These are phyloP conservation scores for Caenorhabditis afra DNA, from an alignment of 2,888 invertebrate species.

Conservation along the genomic window DNA sequence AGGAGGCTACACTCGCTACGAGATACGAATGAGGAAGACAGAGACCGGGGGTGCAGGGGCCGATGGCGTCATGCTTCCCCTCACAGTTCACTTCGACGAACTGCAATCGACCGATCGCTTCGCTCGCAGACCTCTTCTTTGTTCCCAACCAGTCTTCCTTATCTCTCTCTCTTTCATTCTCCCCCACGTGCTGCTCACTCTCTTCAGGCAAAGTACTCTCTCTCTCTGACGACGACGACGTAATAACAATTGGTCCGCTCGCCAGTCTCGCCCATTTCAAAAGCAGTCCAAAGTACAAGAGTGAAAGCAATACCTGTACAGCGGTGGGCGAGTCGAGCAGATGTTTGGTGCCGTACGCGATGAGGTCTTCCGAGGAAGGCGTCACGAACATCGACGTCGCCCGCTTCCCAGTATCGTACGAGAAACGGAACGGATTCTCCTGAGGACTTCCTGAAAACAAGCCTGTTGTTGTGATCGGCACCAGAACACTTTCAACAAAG, in stretches of 20 bases:
- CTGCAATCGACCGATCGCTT: slow-evolving; percentile 13
- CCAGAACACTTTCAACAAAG: slow-evolving; percentile 39
- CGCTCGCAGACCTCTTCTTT: slow-evolving; percentile 20
- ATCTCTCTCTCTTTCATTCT: slow-evolving; percentile 3
- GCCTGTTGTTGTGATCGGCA: slow-evolving; percentile 19
- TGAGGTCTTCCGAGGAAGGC: slow-evolving; percentile 60
- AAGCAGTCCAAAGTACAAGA: slow-evolving; percentile 41
- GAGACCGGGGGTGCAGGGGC: neutral
- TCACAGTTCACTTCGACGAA: slow-evolving; percentile 11
- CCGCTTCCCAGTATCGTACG: slow-evolving; percentile 55
- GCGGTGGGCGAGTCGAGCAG: slow-evolving; percentile 68
- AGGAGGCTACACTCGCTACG: slow-evolving; percentile 27
- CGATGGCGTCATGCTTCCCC: slow-evolving; percentile 11
- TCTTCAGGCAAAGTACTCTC: slow-evolving; percentile 41
- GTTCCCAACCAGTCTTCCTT: slow-evolving; percentile 25
- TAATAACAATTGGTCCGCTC: slow-evolving; percentile 55
- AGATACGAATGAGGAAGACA: neutral
- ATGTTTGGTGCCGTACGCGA: slow-evolving; percentile 52
- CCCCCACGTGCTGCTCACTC: slow-evolving; percentile 35
- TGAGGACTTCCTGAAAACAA: slow-evolving; percentile 58
- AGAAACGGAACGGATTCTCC: slow-evolving; percentile 63
- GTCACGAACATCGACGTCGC: slow-evolving; percentile 60
- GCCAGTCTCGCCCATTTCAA: neutral
- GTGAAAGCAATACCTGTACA: slow-evolving; percentile 60
- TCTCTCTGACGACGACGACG: slow-evolving; percentile 16